These are phyloP conservation scores for Erpobdella octoculata DNA, from an alignment of 2,888 invertebrate species.

Conservation along the genomic window DNA sequence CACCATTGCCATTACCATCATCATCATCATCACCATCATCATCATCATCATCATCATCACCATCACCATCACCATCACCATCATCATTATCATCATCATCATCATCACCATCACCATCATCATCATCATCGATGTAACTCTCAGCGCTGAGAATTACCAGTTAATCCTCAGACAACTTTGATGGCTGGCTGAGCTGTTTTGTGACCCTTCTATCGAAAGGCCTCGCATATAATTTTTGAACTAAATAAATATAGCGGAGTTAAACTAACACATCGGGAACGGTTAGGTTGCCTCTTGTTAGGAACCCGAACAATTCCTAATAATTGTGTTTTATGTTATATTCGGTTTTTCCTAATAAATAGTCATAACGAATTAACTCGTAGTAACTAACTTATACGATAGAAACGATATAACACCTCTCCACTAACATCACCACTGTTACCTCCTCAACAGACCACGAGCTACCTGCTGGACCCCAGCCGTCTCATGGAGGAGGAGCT, in stretches of 20 bases:
- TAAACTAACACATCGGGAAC: too few relatives aligned
- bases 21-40: background rate
- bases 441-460: constrained; percentile 57
- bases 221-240: too few relatives aligned
- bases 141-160: too few relatives aligned
- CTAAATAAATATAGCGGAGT: too few relatives aligned
- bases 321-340: background rate
- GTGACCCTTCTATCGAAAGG: too few relatives aligned
- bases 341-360: background rate
- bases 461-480: constrained; percentile 70
- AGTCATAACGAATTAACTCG: background rate
- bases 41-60: constrained; percentile 6
- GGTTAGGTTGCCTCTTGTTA: too few relatives aligned
- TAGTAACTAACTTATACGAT: constrained; percentile 60
- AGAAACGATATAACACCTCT: constrained; percentile 72
- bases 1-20: background rate
- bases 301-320: too few relatives aligned
- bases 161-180: too few relatives aligned
- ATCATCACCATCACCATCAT: background rate
- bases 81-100: constrained; percentile 16
- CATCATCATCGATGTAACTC: background rate
- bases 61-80: constrained; percentile 6
- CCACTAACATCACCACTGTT: background rate
- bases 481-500: constrained; percentile 68
- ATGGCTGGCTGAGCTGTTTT: too few relatives aligned